These are phyloP conservation scores for Cricetomys ansorgei DNA, from an alignment of 2,113 vertebrate species.

Conservation along the genomic window DNA sequence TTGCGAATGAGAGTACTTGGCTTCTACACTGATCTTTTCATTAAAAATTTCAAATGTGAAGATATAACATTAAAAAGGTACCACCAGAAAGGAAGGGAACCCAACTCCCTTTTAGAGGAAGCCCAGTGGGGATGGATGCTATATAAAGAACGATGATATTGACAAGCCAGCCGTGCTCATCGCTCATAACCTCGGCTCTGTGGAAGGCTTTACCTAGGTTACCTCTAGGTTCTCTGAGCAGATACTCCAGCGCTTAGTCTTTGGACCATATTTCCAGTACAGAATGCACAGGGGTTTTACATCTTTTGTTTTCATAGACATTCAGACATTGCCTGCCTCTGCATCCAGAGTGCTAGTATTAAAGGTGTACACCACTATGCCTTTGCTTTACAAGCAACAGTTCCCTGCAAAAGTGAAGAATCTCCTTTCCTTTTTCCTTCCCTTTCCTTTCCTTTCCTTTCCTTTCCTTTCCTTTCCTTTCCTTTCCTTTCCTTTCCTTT, in stretches of 20 bases:
- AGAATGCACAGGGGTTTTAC: not conserved
- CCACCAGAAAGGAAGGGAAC: not conserved
- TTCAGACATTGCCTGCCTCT: constrained; percentile 15
- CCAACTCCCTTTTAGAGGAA: not conserved
- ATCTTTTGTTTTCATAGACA: constrained; percentile 48
- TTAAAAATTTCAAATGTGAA: not conserved
- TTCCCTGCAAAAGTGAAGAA: not conserved
- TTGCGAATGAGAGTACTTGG: rapidly evolving
- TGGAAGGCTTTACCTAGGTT: not conserved
- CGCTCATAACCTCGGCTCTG: not conserved
- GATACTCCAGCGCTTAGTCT: not conserved
- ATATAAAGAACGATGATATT: not conserved
- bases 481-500: no score
- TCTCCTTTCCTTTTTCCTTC: no score
- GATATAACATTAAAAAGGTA: not conserved
- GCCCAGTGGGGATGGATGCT: not conserved
- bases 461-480: no score
- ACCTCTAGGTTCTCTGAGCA: constrained; percentile 27
- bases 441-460: no score
- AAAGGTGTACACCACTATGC: not conserved
- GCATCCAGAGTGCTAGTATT: not conserved
- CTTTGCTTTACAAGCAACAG: not conserved
- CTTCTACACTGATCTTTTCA: rapidly evolving
- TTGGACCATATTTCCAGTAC: constrained; percentile 30
- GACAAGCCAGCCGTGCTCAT: rapidly evolving